Percentiles rank a stretch among this genome's conserved stretches.
Conservation (phyloP, 2,113 vertebrate species). For the Taurulus bubalis region DNA sequence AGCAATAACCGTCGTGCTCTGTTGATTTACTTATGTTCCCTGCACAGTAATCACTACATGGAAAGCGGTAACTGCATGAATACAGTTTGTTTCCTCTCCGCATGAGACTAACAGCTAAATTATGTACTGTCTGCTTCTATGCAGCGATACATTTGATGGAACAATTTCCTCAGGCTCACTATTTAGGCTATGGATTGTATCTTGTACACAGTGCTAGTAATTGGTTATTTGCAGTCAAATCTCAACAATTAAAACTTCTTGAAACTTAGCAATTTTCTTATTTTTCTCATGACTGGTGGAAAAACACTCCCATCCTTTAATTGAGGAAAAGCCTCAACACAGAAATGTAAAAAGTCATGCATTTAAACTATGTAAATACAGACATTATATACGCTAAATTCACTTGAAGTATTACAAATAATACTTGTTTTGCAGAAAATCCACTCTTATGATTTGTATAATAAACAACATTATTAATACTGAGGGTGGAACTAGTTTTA, state of each 20-base stretch:
- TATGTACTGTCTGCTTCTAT: not conserved
- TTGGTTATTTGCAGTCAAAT: conserved; percentile 4
- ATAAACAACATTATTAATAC: not conserved
- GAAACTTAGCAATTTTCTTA: not conserved
- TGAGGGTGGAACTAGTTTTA: not conserved
- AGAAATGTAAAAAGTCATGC: not conserved
- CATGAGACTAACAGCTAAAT: not conserved
- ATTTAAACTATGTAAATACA: not conserved
- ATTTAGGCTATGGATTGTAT: not conserved
- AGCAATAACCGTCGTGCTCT: conserved; percentile 51
- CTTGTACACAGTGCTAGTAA: not conserved
- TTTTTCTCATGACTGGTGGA: not conserved
- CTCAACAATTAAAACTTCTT: not conserved
- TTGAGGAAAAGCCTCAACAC: not conserved
- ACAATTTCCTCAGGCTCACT: not conserved
- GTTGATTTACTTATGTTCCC: conserved; percentile 45
- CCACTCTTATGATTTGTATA: not conserved
- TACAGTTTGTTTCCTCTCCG: conserved; percentile 14
- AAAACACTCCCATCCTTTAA: not conserved
- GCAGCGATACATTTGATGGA: not conserved
- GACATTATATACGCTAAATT: not conserved
- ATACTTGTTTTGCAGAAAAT: not conserved
- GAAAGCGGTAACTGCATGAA: conserved; percentile 19
- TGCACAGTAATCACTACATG: conserved; percentile 25
- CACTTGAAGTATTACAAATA: not conserved